phyloP scores from a whole-genome alignment of 2,888 invertebrate genomes.

The Erebia epiphron region DNA sequence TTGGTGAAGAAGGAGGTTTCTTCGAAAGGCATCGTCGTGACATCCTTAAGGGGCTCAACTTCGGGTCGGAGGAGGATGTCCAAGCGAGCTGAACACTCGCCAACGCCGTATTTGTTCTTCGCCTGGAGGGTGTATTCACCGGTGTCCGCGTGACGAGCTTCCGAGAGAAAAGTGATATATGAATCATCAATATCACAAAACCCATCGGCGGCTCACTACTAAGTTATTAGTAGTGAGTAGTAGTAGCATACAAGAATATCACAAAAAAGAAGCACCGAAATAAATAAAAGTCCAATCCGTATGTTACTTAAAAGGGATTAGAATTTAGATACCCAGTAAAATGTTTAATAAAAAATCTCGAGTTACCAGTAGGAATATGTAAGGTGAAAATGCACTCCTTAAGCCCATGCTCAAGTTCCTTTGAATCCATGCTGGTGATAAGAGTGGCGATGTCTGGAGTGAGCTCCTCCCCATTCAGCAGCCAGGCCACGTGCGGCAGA shows the following conservation, averaged over 20 bases:
- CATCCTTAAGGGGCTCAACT: conserved; percentile 89
- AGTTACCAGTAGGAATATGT: conserved; percentile 87
- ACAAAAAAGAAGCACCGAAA: too few relatives aligned
- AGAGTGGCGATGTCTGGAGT: conserved; percentile 84
- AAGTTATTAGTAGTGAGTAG: too few relatives aligned
- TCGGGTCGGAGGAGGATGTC: conserved; percentile 91
- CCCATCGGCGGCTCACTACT: too few relatives aligned
- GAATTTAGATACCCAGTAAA: too few relatives aligned
- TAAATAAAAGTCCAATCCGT: too few relatives aligned
- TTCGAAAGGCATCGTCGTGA: conserved; percentile 89
- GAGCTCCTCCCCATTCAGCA: conserved; percentile 88
- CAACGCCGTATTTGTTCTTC: conserved; percentile 91
- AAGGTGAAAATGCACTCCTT: conserved; percentile 92
- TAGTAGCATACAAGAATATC: too few relatives aligned
- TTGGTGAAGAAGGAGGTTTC: conserved; percentile 90
- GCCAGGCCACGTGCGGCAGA: conserved; percentile 93
- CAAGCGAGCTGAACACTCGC: conserved; percentile 88
- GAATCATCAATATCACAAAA: neutral
- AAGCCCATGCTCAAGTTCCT: conserved; percentile 76
- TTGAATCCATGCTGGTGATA: conserved; percentile 82
- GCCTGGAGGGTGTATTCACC: conserved; percentile 92
- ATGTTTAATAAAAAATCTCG: too few relatives aligned
- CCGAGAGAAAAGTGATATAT: neutral
- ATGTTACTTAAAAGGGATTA: too few relatives aligned
- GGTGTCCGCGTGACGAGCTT: conserved; percentile 88